Conservation (phyloP, 2,113 vertebrate species). For the human region DNA sequence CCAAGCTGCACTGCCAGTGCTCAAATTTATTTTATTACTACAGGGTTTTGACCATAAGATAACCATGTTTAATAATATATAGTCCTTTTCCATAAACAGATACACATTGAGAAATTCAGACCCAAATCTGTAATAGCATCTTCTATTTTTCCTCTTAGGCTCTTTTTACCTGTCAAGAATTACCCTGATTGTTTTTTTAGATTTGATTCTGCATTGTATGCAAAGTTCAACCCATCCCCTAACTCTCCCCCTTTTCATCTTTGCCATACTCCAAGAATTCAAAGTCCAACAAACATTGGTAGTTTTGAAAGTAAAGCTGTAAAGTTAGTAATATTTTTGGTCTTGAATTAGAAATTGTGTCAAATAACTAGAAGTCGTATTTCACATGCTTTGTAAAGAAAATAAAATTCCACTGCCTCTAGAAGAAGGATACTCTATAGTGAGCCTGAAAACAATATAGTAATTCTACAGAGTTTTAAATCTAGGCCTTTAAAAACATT, state of each 20-base stretch:
- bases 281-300: background rate
- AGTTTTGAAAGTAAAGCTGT: background rate
- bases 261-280: background rate
- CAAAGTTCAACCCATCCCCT: background rate
- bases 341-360: background rate
- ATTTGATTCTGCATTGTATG: background rate
- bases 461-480: conserved; percentile 1
- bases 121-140: background rate
- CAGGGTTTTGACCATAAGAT: background rate
- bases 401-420: background rate
- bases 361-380: background rate
- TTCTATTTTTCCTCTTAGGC: background rate
- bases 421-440: background rate
- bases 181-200: background rate
- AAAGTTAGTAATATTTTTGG: background rate
- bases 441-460: background rate
- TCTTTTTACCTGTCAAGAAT: background rate
- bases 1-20: background rate
- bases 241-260: background rate
- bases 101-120: conserved; percentile 9
- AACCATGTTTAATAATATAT: background rate
- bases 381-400: background rate
- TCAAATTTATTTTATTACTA: background rate
- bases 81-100: background rate
- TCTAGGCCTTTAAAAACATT: background rate